A percentile compares a stretch with the other conserved stretches of the same genome.
Conservation (phyloP, 2,797 vertebrate genomes). For the Sebastes trivittatus region DNA sequence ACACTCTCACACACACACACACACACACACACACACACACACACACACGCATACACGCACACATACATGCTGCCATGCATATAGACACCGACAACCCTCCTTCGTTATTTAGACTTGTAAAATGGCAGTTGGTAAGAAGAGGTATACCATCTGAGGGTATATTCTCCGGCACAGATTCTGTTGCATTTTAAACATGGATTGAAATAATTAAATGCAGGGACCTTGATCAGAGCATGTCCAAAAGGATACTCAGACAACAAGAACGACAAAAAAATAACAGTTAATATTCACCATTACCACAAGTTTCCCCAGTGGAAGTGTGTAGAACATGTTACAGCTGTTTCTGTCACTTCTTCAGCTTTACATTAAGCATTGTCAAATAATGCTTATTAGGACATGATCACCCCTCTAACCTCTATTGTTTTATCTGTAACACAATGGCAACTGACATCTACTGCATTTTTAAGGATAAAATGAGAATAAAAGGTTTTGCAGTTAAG, state of each 20-base stretch:
- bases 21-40: background rate
- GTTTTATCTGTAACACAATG: background rate
- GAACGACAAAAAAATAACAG: no score
- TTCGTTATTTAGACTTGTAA: background rate
- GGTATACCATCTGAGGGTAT: background rate
- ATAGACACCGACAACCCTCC: background rate
- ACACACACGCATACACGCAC: background rate
- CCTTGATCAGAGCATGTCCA: background rate
- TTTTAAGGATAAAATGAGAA: background rate
- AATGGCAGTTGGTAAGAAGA: background rate
- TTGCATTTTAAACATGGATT: background rate
- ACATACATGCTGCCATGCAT: background rate
- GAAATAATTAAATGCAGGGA: fast-evolving
- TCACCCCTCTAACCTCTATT: background rate
- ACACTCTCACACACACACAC: no score
- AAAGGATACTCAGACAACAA: no score
- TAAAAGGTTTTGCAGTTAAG: background rate
- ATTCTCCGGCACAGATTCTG: background rate
- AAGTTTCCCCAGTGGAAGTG: background rate
- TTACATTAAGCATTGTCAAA: background rate
- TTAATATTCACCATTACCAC: background rate
- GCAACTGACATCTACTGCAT: background rate
- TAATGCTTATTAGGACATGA: background rate
- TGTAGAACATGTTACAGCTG: no score
- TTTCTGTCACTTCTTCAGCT: background rate